A percentile compares a stretch with the other conserved stretches of the same genome.
Conservation (phyloP, 2,797 vertebrate species). For the Muscicapa comitata region DNA sequence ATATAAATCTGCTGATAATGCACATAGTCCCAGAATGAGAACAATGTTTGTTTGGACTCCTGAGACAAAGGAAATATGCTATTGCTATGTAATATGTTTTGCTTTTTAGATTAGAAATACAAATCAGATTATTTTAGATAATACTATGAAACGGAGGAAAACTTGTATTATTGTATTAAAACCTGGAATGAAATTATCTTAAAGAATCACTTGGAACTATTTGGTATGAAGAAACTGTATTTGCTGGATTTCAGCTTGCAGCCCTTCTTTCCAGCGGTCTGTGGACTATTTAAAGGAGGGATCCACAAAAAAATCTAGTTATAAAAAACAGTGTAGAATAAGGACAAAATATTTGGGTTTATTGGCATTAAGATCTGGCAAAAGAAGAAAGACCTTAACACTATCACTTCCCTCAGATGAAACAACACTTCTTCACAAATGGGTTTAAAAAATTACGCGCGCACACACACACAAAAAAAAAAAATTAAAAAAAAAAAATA, state of each 20-base stretch:
- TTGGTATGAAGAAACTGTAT: background rate
- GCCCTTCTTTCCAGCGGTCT: background rate
- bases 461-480: too few species aligned
- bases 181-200: background rate
- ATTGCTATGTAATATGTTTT: background rate
- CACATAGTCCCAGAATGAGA: background rate
- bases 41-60: background rate
- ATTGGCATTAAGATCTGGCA: background rate
- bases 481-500: too few species aligned
- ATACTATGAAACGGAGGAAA: background rate
- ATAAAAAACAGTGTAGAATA: background rate
- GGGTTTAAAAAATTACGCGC: background rate
- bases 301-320: background rate
- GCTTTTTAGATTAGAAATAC: background rate
- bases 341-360: background rate
- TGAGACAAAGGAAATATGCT: background rate
- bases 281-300: background rate
- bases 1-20: background rate
- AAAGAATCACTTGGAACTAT: background rate
- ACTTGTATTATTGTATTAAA: background rate
- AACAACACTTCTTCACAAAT: background rate
- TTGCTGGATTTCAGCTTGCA: background rate
- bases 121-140: constrained; percentile 32
- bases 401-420: background rate
- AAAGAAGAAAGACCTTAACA: background rate